Conservation (phyloP, 2,888 invertebrate species). For the Chrysodeixis includens region DNA sequence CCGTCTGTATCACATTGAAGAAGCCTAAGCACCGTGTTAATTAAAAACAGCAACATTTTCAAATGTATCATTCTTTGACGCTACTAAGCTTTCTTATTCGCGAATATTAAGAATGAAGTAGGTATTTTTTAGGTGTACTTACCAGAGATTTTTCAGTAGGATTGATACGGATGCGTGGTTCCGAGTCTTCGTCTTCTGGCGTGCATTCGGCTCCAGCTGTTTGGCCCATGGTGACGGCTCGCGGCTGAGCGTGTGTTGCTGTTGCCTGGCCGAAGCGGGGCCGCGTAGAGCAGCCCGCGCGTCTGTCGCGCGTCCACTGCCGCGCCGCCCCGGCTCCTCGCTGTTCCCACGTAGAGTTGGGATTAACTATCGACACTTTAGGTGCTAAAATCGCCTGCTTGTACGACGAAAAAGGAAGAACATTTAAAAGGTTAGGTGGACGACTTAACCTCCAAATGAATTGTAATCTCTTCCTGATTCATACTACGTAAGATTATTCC, state of each 20-base stretch:
- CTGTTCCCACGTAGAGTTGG: constrained; percentile 67
- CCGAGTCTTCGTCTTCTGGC: constrained; percentile 84
- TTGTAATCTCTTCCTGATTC: no score
- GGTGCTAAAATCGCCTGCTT: constrained; percentile 1
- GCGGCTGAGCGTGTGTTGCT: constrained; percentile 42
- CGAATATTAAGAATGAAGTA: constrained; percentile 12
- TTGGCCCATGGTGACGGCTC: constrained; percentile 85
- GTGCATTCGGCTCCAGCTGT: constrained; percentile 87
- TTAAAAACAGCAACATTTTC: background rate
- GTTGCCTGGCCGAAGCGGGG: constrained; percentile 73
- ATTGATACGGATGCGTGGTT: constrained; percentile 86
- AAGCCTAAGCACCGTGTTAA: background rate
- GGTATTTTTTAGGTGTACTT: constrained; percentile 61
- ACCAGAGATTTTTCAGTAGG: constrained; percentile 88
- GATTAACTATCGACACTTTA: constrained; percentile 45
- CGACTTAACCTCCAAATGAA: background rate
- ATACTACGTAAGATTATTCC: background rate
- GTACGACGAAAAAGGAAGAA: background rate
- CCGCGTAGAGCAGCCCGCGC: constrained; percentile 87
- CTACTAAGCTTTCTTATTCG: constrained; percentile 28
- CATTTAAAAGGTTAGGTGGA: background rate
- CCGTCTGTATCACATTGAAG: no score
- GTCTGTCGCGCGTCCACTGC: constrained; percentile 84
- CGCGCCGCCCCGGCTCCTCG: constrained; percentile 69
- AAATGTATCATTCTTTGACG: constrained; percentile 28